A percentile compares a stretch with the other conserved stretches of the same genome.
phyloP scores from a whole-genome alignment of 1,140 invertebrate genomes.

The Limonius californicus region DNA sequence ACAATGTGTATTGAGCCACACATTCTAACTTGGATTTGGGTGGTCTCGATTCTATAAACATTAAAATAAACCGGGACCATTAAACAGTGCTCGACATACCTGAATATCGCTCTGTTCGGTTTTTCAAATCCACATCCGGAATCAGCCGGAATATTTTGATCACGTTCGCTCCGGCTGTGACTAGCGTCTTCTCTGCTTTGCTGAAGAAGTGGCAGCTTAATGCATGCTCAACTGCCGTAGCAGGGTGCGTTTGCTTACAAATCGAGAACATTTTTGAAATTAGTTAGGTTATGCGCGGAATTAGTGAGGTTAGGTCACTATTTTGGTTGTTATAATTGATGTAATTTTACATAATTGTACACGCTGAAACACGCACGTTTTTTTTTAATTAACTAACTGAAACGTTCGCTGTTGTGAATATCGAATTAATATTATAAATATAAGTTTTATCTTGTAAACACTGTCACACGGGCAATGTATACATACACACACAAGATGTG shows the following conservation, averaged over 20 bases:
- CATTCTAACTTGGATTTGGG: conserved; percentile 94
- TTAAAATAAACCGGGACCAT: background rate
- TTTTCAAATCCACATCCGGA: conserved; percentile 67
- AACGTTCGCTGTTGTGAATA: too few relatives aligned
- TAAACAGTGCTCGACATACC: too few relatives aligned
- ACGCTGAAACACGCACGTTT: too few relatives aligned
- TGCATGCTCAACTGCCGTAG: conserved; percentile 90
- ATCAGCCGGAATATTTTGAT: conserved; percentile 88
- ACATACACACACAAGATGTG: too few relatives aligned
- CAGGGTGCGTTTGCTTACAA: conserved; percentile 85
- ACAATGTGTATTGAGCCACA: conserved; percentile 78
- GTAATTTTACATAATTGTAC: too few relatives aligned
- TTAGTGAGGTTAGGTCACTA: too few relatives aligned
- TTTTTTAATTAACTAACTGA: too few relatives aligned
- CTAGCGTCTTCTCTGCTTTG: conserved; percentile 83
- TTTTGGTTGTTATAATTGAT: too few relatives aligned
- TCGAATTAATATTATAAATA: too few relatives aligned
- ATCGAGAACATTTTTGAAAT: conserved; percentile 89
- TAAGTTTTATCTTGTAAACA: too few relatives aligned
- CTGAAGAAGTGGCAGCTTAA: conserved; percentile 95
- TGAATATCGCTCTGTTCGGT: conserved; percentile 60
- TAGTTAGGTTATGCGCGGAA: conserved; percentile 86
- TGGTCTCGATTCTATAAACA: conserved; percentile 50
- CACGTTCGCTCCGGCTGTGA: conserved; percentile 88
- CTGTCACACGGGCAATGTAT: too few relatives aligned